Base-by-base conservation (phyloP, 2,113 vertebrate genomes). In the Tachysurus vachellii region DNA sequence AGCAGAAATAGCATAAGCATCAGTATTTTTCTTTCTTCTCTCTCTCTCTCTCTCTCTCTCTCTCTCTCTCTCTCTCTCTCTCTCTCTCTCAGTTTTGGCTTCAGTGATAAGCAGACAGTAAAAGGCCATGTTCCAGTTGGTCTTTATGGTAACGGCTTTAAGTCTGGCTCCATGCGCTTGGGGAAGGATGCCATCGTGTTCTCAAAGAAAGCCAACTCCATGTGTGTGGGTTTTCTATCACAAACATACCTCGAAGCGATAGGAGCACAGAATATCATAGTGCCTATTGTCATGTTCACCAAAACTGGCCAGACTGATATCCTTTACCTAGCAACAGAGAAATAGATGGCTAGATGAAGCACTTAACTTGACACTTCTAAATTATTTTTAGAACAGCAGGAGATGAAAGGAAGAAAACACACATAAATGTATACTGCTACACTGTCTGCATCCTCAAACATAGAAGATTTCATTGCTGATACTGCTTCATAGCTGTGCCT, bases 61-160 rank as follows among this genome's bases (percentile, higher is more conserved):
- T 79, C 71, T 99, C 97, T n/a, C 4, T 62, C 36, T 77, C 1
- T 36, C 62, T 14, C 16, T 91, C 28, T 91, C 90, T 85, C 42
- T 79, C 50, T 82, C 66, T 99, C 97, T 90, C 99, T 99, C 16
- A 98, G 98, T 10, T 99, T 75, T 75, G 71, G 71, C 42, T 75
- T 98, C 94, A 98, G 97, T 90, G 96, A 99, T 83, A 99, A 99
- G 94, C 93, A 92, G 28, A 73, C 95, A 36, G 31, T 96, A 83
- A 94, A 96, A 44, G 96, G 96, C 8, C 92, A 94, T 0, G 92
- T 94, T 1, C 98, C 98, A 0, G 97, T 99, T 88, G 98, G 98
- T 7, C 90, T 97, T 14, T 99, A 99, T 53, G 98, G 98, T n/a
- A 99, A 99, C 36, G 98, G 97, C 4, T 99, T 99, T 95, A 99